Base-by-base conservation (phyloP, 2,113 vertebrate genomes). In the Empidonax alnorum region DNA sequence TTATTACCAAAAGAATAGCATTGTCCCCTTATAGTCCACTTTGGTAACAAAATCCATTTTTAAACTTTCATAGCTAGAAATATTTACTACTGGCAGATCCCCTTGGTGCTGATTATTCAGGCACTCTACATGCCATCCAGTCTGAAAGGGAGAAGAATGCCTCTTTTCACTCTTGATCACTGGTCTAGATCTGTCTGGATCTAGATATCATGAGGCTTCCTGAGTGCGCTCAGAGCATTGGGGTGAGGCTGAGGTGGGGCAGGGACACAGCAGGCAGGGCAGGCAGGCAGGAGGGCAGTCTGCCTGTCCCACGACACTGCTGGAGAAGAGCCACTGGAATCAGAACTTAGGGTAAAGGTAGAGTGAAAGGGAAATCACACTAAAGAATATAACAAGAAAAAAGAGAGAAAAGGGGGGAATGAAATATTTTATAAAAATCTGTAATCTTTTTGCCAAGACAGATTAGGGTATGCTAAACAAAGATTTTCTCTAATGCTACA, bases 41-140 rank as follows among this genome's bases (percentile, higher is more conserved):
- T 59, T 28, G 47, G 52, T 63, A 83, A 75, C 17, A 88, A 87
- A 92, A 92, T 71, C 33, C 87, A 33, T 78, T 90, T 94, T 90
- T 7, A 88, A 65, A 59, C 76, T 94, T 78, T 85, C 9, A 1
- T 61, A 58, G 47, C 37, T 61, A 79, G 41, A 83, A 85, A 82
- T 52, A 65, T 12, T 77, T 47, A 58, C 22, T 62, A 14, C 12
- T 63, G 39, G 42, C 1, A 12, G 28, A 77, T 74, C 17, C 9
- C 35, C 50, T 69, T 41, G 63, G n/a, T 50, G 61, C 8, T 1
- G 0, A 35, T 39, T 84, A 52, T 77, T 50, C 30, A 68, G 24
- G 19, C 27, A 71, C 17, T 59, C 63, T 63, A 62, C 27, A 13
- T 58, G 42, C 23, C 31, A 84, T 58, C n/a, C 28, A 46, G 12